A percentile compares a stretch with the other conserved stretches of the same genome.
These are phyloP conservation scores for Nephotettix cincticeps DNA, from an alignment of 1,140 invertebrate genomes.

Conservation along the genomic window DNA sequence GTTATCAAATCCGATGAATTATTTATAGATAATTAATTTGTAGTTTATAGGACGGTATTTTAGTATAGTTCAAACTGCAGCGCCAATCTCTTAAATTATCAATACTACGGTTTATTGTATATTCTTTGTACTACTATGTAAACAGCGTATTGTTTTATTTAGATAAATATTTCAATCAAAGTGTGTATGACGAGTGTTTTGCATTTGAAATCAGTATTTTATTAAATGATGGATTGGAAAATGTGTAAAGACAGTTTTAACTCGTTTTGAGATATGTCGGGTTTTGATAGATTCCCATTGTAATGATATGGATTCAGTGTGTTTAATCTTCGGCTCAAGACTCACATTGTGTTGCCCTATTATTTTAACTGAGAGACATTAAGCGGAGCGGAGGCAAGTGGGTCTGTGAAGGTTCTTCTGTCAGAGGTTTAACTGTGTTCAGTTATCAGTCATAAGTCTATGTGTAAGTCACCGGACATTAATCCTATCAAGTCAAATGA, in stretches of 20 bases:
- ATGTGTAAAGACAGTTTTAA: no score
- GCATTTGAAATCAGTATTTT: no score
- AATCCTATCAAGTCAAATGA: neutral
- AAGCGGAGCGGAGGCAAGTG: no score
- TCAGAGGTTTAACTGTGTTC: neutral
- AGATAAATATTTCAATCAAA: neutral
- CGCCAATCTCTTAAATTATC: slow-evolving; percentile 7
- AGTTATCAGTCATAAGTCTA: neutral
- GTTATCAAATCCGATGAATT: slow-evolving; percentile 3
- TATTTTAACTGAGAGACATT: neutral
- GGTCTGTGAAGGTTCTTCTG: neutral
- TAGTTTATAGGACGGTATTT: slow-evolving; percentile 14
- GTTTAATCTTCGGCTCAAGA: neutral
- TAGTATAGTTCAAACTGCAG: neutral
- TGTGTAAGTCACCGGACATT: neutral
- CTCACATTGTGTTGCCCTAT: no score
- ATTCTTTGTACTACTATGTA: neutral
- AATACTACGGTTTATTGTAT: neutral
- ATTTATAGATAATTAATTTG: neutral
- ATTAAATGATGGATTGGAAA: no score
- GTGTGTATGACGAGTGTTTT: neutral
- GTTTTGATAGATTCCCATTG: no score
- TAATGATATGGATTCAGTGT: neutral
- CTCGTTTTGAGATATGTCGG: no score
- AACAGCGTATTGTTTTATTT: no score